These are phyloP conservation scores for Pseudeuparius sepicola DNA, from an alignment of 2,888 invertebrate genomes.

Conservation along the genomic window DNA sequence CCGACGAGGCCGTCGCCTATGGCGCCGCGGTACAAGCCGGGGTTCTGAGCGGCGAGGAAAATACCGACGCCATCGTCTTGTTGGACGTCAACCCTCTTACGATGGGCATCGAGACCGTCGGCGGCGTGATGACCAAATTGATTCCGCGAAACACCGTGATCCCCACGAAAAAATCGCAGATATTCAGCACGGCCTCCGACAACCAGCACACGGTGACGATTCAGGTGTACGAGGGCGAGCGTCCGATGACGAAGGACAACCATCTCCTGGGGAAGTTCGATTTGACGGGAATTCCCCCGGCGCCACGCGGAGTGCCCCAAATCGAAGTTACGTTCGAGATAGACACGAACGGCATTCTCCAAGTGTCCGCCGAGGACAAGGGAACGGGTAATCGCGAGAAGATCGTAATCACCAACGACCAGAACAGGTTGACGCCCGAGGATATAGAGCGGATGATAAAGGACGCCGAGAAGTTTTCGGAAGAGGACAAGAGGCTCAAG, in stretches of 20 bases:
- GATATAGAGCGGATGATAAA: constrained; percentile 99
- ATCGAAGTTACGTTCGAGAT: constrained; percentile 94
- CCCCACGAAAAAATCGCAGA: constrained; percentile 98
- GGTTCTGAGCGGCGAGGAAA: constrained; percentile 94
- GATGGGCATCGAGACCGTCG: constrained; percentile 99
- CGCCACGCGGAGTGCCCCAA: constrained; percentile 86
- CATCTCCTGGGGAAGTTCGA: constrained; percentile 98
- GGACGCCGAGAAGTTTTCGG: constrained; percentile 97
- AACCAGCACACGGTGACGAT: constrained; percentile 99
- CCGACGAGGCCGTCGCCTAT: constrained; percentile 98
- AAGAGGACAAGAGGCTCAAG: constrained; percentile 95
- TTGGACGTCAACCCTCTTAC: constrained; percentile 98
- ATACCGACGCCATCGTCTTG: constrained; percentile 91
- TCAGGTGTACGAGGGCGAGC: constrained; percentile 97
- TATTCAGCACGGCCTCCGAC: constrained; percentile 98
- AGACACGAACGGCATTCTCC: constrained; percentile 87
- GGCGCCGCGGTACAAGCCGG: constrained; percentile 99
- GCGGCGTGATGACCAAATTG: constrained; percentile 98
- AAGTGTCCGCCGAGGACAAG: constrained; percentile 98
- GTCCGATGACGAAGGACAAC: constrained; percentile 99
- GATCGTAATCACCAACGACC: constrained; percentile 98
- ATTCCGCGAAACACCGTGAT: constrained; percentile 98
- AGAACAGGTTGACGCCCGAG: constrained; percentile 89
- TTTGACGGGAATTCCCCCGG: constrained; percentile 91
- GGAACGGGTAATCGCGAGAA: constrained; percentile 98